A percentile compares a stretch with the other conserved stretches of the same genome.
phyloP scores from a whole-genome alignment of 2,888 invertebrate species.

The Habrosyne pyritoides region DNA sequence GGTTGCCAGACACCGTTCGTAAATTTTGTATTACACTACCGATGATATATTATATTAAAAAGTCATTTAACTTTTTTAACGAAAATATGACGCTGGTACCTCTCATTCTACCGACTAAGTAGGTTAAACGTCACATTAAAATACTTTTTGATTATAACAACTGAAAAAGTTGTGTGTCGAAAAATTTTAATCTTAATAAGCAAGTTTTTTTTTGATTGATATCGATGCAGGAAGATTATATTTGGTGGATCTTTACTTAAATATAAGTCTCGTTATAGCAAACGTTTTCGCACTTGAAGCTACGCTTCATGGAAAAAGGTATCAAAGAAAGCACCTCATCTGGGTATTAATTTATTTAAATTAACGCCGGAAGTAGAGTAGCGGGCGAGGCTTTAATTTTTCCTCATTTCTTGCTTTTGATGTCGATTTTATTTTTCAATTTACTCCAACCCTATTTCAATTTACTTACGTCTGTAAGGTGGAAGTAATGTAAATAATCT shows the following conservation, averaged over 20 bases:
- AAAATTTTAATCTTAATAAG: background rate
- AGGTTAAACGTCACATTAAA: no score
- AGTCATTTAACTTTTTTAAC: background rate
- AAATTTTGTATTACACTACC: background rate
- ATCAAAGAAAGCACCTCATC: constrained; percentile 6
- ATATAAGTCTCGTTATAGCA: background rate
- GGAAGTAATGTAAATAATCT: background rate
- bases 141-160: no score
- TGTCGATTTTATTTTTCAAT: constrained; percentile 2
- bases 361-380: constrained; percentile 5
- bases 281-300: background rate
- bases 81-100: no score
- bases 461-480: constrained; percentile 1
- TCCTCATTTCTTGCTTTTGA: constrained; percentile 4
- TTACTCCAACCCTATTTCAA: constrained; percentile 4
- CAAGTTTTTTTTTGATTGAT: background rate
- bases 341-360: constrained; percentile 9
- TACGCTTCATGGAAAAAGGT: background rate
- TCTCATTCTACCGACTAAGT: no score
- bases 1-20: background rate
- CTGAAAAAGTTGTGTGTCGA: background rate
- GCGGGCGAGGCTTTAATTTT: background rate
- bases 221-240: background rate
- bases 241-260: background rate
- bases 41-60: background rate